Base-by-base conservation (phyloP, 2,113 vertebrate species). In the Trematocara variabile region DNA sequence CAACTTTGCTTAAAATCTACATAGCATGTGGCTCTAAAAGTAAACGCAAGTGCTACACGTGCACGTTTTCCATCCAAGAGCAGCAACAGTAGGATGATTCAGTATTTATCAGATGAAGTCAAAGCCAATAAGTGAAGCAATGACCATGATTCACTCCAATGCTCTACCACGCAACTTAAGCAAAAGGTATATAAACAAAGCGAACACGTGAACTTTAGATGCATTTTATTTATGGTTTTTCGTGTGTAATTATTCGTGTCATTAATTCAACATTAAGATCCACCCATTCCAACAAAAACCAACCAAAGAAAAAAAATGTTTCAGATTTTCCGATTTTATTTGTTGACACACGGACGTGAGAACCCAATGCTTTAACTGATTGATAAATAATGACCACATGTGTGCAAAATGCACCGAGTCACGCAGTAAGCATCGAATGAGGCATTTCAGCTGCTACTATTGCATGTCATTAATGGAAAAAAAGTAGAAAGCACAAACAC, bases 101-200 rank as follows among this genome's bases (percentile, higher is more conserved):
- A 85, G 70, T 14, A 7, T 70, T 88, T 28, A 83, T 85, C 86
- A 60, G 84, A 83, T 75, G 14, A 60, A 79, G 41, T 30, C 25
- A 6, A 14, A 28, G 11, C 22, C 82, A 78, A 39, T 4, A 8
- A 2, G 58, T 58, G 5, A 48, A 37, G 16, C 22, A 85, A 83
- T 58, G 3, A 81, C 73, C 16, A 8, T 2, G 37, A 63, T 56
- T 79, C 18, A 56, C 20, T 8, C 8, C 12, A 34, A 6, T 10
- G 18, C 10, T 14, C 8, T 14, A 39, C 4, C 41, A 25, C 5
- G 6, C 16, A 80, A 16, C 11, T 34, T 3, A 50, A 79, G n/a
- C 5, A 14, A 11, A 33, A 63, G 2, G 5, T 25, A 18, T 7
- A 41, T 22, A 13, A 50, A 56, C 11, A 82, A 10, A 56, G 22